Base-by-base conservation (phyloP, 2,888 invertebrate genomes). In the Nycteola revayana region DNA sequence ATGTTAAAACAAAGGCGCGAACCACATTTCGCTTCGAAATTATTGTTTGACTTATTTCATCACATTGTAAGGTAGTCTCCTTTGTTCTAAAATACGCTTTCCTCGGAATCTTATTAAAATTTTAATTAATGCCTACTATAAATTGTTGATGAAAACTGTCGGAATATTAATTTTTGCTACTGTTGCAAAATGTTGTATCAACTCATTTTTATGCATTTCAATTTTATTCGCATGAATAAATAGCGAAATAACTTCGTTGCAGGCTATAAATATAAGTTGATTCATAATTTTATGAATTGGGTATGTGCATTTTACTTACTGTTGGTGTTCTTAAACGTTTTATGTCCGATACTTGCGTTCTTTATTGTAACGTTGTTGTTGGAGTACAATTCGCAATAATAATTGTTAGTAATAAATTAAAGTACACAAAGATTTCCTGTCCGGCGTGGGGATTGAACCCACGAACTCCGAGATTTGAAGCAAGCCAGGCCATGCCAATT, bases 51-150 rank as follows among this genome's bases (percentile, higher is more conserved):
- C 64, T 73, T 72, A 66, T 70, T 75, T 57, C 62, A 63, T 70
- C 65, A 66, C 57, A 68, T 66, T 72, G 56, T 65, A 57, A 60
- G 64, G 61, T 62, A 60, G 51, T 52, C 58, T 52, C 58, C 58
- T 74, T 75, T 75, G 75, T 75, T 64, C 41, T 47, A 54, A 52
- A 73, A 67, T 58, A 60, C 53, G 70, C 61, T 74, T 58, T 53
- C 43, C 57, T 40, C 30, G 47, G 54, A 56, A 64, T 72, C 66
- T 72, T 76, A 75, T 75, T 75, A 75, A 74, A 72, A 57, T 72
- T 74, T 68, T 69, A 75, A 75, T 75, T 70, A 73, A 74, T 72
- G 68, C 57, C 50, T 66, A 60, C 62, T 68, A 72, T 68, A 68
- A 72, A 72, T 71, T 66, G 59, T 62, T 65, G 59, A 46, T 49